Base-by-base conservation (phyloP, 2,888 invertebrate species). In the Eristalinus aeneus region DNA sequence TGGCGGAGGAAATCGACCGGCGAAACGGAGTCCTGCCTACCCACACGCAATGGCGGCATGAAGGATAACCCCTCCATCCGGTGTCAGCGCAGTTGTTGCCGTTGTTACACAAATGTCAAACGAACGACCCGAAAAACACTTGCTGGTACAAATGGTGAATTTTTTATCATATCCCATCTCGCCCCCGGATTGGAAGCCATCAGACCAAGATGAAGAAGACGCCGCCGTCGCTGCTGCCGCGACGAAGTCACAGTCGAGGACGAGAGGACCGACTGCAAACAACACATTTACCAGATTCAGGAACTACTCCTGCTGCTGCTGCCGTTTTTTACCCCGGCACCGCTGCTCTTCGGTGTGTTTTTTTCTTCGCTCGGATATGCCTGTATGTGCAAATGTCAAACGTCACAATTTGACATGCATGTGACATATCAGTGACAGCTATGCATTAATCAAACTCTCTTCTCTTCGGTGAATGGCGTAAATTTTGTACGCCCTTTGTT, bases 371-470 rank as follows among this genome's bases (percentile, higher is more conserved):
- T 71, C 54, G 74, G 77, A 73, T 79, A 71, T 84, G 76, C 68
- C 80, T 85, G 85, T 80, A 80, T 82, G 86, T 88, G 88, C 87
- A 91, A 92, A 92, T 92, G 93, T 92, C 93, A 92, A 92, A 92
- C 91, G 93, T 92, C 92, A 92, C 90, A 90, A 91, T 91, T 92
- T 92, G 93, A 92, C 92, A 92, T 92, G 92, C 92, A 91, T 92
- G 92, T 92, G 93, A 93, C 92, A 92, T 92, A 93, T 92, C 92
- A 92, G 92, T 92, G 92, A 92, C 92, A 92, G 92, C 91, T 91
- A 91, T 92, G 92, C 93, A 92, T 93, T 92, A 93, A 93, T 93
- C 93, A 92, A 92, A 92, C 91, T 92, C 92, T 90, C 91, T 90
- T 92, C 90, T 89, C 90, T 88, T 88, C 83, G 78, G 86, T 88